phyloP scores from a whole-genome alignment of 2,113 vertebrate species.

The Fulmarus glacialis region DNA sequence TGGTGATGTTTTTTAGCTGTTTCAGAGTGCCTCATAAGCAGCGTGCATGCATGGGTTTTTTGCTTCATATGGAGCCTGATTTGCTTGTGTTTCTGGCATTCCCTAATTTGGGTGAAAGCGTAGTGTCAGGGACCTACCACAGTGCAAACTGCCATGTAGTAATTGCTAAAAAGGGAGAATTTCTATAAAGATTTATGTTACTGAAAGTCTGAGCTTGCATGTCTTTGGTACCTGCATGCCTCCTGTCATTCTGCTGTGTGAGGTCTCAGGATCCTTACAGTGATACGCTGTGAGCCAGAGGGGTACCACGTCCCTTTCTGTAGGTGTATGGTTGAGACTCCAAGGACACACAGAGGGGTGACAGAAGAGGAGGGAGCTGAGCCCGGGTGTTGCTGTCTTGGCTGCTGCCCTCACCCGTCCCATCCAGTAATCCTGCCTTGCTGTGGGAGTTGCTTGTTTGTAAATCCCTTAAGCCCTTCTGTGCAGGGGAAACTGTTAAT shows the following conservation, averaged over 20 bases:
- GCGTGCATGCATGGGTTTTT: rapidly evolving
- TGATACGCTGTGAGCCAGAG: background rate
- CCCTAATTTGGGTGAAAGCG: background rate
- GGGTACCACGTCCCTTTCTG: rapidly evolving
- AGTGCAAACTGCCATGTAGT: background rate
- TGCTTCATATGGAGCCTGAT: background rate
- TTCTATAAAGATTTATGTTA: background rate
- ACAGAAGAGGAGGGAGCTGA: background rate
- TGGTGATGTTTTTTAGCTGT: background rate
- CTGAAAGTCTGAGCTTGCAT: background rate
- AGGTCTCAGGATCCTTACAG: background rate
- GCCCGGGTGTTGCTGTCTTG: background rate
- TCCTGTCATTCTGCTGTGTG: background rate
- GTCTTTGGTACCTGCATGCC: background rate
- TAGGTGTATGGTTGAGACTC: background rate
- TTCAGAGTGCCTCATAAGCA: background rate
- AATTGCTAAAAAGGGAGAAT: background rate
- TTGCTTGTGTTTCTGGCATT: background rate
- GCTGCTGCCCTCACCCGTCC: background rate
- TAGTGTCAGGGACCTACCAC: background rate
- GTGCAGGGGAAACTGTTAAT: background rate
- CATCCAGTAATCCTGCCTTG: background rate
- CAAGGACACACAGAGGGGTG: background rate
- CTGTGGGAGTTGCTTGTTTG: background rate
- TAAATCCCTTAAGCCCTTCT: background rate